Percentiles rank a stretch among this genome's conserved stretches.
Conservation (phyloP, 2,888 invertebrate species). For the Drosophila setosimentum region DNA sequence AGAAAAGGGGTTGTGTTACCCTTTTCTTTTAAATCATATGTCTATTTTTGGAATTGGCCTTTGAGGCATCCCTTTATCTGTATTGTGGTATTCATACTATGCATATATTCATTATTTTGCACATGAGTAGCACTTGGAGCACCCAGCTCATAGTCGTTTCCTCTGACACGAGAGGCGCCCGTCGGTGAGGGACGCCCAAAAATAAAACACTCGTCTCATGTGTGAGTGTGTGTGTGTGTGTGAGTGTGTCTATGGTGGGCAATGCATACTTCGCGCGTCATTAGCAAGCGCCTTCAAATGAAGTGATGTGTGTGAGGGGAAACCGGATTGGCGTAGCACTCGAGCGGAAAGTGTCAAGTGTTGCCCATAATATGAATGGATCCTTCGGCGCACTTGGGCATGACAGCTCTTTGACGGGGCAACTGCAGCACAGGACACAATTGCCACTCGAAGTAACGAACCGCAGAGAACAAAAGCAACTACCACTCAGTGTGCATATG, state of each 20-base stretch:
- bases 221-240: background rate
- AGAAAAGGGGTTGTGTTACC: too few relatives aligned
- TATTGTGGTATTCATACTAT: conserved; percentile 2
- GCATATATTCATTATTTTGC: conserved; percentile 40
- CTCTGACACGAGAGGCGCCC: conserved; percentile 51
- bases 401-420: conserved; percentile 81
- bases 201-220: conserved; percentile 65
- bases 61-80: background rate
- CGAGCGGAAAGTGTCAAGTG: conserved; percentile 81
- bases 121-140: conserved; percentile 34
- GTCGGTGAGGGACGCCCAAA: conserved; percentile 60
- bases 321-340: conserved; percentile 27
- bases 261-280: conserved; percentile 82
- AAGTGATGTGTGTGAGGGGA: background rate
- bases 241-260: conserved; percentile 31
- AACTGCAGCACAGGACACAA: conserved; percentile 62
- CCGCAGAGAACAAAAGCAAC: conserved; percentile 71
- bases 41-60: conserved; percentile 15
- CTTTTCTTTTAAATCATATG: background rate
- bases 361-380: conserved; percentile 79
- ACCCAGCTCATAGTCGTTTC: conserved; percentile 23
- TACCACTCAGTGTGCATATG: conserved; percentile 2
- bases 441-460: conserved; percentile 81
- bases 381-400: conserved; percentile 63
- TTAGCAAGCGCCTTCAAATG: conserved; percentile 70